A percentile compares a stretch with the other conserved stretches of the same genome.
phyloP scores from a whole-genome alignment of 2,797 vertebrate genomes.

The Pelobates cultripes region DNA sequence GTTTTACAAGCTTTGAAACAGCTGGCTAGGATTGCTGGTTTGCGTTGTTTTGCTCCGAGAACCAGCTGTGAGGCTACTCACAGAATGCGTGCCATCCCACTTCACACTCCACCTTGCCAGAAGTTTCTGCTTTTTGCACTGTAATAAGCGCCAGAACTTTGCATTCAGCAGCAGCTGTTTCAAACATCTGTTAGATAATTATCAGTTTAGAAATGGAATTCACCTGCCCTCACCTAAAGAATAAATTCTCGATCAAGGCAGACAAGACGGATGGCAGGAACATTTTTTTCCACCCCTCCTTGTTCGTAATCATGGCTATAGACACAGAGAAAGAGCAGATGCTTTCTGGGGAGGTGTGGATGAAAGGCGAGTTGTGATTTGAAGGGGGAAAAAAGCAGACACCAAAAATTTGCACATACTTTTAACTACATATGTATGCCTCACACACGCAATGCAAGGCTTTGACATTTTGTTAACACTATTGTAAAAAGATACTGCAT shows the following conservation, averaged over 20 bases:
- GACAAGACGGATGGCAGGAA: slow-evolving; percentile 70
- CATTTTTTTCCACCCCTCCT: slow-evolving; percentile 53
- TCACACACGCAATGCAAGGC: slow-evolving; percentile 76
- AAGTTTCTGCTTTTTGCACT: slow-evolving; percentile 62
- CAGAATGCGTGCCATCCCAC: slow-evolving; percentile 64
- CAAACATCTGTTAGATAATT: slow-evolving; percentile 74
- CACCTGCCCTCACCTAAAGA: slow-evolving; percentile 71
- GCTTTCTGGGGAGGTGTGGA: slow-evolving; percentile 68
- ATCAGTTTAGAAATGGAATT: slow-evolving; percentile 69
- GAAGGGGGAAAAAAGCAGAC: not conserved
- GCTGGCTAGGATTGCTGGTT: slow-evolving; percentile 62
- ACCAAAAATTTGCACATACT: slow-evolving; percentile 59
- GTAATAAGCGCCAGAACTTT: slow-evolving; percentile 64
- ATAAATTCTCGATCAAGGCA: slow-evolving; percentile 74
- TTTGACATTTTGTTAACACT: slow-evolving; percentile 77
- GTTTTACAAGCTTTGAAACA: slow-evolving; percentile 63
- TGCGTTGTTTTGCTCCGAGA: slow-evolving; percentile 60
- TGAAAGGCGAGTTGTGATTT: slow-evolving; percentile 57
- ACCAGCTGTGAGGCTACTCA: slow-evolving; percentile 65
- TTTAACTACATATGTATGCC: slow-evolving; percentile 67
- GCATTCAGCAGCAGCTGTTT: slow-evolving; percentile 68
- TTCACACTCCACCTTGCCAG: slow-evolving; percentile 68
- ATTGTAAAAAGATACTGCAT: slow-evolving; percentile 85
- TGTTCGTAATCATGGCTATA: slow-evolving; percentile 70
- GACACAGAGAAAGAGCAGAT: slow-evolving; percentile 68